phyloP scores from a whole-genome alignment of 2,113 vertebrate genomes.

The Peromyscus maniculatus region DNA sequence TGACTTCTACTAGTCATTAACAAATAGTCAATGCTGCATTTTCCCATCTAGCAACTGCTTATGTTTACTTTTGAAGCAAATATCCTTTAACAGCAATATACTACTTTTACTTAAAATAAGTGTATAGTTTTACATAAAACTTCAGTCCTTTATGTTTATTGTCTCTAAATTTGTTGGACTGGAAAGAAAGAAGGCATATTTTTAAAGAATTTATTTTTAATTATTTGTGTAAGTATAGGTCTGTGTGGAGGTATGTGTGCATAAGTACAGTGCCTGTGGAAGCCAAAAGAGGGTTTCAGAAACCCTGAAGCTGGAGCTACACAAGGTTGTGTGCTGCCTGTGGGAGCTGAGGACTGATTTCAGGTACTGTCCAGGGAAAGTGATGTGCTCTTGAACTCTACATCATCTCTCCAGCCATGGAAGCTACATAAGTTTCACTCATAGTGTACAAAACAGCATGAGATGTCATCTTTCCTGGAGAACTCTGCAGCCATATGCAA shows the following conservation, averaged over 20 bases:
- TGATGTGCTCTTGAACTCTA: neutral
- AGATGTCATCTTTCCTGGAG: neutral
- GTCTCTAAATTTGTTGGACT: neutral
- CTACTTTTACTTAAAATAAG: neutral
- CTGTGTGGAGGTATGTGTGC: neutral
- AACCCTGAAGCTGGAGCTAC: neutral
- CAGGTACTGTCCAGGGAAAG: neutral
- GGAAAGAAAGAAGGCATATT: neutral
- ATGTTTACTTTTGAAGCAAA: neutral
- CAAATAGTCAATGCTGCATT: neutral
- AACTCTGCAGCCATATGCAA: too few relatives aligned
- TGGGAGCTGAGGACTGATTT: neutral
- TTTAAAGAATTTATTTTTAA: neutral
- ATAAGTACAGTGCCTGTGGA: neutral
- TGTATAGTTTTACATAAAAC: neutral
- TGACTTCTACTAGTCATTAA: neutral
- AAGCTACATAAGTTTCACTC: neutral
- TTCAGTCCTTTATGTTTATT: neutral
- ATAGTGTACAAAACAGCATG: neutral
- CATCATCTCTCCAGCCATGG: neutral
- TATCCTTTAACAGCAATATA: neutral
- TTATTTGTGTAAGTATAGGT: neutral
- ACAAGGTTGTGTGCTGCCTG: too few relatives aligned
- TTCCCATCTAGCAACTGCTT: neutral
- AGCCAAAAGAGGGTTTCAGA: neutral